Base-by-base conservation (phyloP, 2,888 invertebrate species). In the Apamea crenata region DNA sequence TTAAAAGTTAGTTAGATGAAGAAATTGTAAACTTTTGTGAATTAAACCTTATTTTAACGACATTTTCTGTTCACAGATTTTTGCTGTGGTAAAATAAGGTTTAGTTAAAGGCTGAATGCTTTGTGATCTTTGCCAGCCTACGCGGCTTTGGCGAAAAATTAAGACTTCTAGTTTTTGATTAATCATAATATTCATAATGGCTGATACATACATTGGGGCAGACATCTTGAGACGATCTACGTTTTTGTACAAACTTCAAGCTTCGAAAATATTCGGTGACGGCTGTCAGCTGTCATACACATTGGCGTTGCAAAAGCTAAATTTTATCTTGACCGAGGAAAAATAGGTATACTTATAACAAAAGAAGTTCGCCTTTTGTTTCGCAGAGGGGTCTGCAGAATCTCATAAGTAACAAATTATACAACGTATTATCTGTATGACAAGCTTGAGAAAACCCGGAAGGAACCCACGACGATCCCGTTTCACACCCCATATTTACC, bases 371-470 rank as follows among this genome's bases (percentile, higher is more conserved):
- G 8, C 32, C 63, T 68, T 83, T 84, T 84, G 53, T 83, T 84
- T 81, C 16, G 50, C 65, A 16, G 0, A 47, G 73, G 66, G 53
- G 59, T 2, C 44, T 21, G 36, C 72, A 72, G 81, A 85, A 80
- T 67, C 70, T 77, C 53, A 4, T 53, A 61, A 10, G 40, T 81
- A 44, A 66, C 81, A 81, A 81, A 85, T 84, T 72, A 85, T 74
- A 53, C 75, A 14, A n/a, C 56, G 61, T 75, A 61, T 83, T 66
- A 44, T 63, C 67, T 40, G 53, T 50, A 50, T 77, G 82, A 65
- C 56, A 74, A n/a, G 61, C 82, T 74, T 85, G 78, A 81, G 84
- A 81, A 83, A 44, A 69, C 61, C 74, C 78, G 84, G 84, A 85
- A 78, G 72, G 72, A 12, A 53, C 67, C 14, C 84, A 82, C 84